A percentile compares a stretch with the other conserved stretches of the same genome.
These are phyloP conservation scores for Subacronicta megacephala DNA, from an alignment of 2,888 invertebrate species.

Conservation along the genomic window DNA sequence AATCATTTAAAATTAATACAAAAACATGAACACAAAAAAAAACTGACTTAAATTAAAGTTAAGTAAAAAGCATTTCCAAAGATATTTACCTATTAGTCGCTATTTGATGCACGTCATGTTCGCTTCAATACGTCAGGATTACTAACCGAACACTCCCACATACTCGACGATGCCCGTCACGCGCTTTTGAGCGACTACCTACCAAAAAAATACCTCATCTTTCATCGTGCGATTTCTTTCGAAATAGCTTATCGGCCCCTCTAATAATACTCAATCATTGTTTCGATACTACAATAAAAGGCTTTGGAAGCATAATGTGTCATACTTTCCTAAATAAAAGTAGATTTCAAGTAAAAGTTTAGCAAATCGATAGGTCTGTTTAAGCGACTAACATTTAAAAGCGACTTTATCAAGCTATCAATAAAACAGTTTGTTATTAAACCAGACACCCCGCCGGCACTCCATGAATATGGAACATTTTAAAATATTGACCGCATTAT, in stretches of 20 bases:
- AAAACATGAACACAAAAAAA: too few relatives aligned
- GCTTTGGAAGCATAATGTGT: slow-evolving; percentile 1
- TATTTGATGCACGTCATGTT: slow-evolving; percentile 48
- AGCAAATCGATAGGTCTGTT: neutral
- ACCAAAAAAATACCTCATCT: slow-evolving; percentile 73
- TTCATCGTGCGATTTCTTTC: slow-evolving; percentile 74
- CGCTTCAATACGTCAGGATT: slow-evolving; percentile 66
- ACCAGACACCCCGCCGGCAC: slow-evolving; percentile 17
- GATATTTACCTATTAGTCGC: too few relatives aligned
- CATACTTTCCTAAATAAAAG: neutral
- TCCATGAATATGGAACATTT: slow-evolving; percentile 38
- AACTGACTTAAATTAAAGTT: too few relatives aligned
- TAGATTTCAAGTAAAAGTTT: too few relatives aligned
- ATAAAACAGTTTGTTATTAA: slow-evolving; percentile 23
- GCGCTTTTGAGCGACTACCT: slow-evolving; percentile 74
- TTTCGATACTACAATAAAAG: slow-evolving; percentile 22
- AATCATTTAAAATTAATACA: too few relatives aligned
- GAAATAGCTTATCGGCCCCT: slow-evolving; percentile 72
- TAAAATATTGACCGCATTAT: slow-evolving; percentile 45
- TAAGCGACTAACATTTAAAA: too few relatives aligned
- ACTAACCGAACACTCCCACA: slow-evolving; percentile 60
- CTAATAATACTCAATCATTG: slow-evolving; percentile 74
- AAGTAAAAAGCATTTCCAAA: too few relatives aligned
- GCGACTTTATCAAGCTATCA: slow-evolving; percentile 17
- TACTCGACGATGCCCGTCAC: slow-evolving; percentile 74